Percentiles rank a stretch among this genome's conserved stretches.
These are phyloP conservation scores for Tragelaphus scriptus DNA, from an alignment of 2,113 vertebrate genomes.

Conservation along the genomic window DNA sequence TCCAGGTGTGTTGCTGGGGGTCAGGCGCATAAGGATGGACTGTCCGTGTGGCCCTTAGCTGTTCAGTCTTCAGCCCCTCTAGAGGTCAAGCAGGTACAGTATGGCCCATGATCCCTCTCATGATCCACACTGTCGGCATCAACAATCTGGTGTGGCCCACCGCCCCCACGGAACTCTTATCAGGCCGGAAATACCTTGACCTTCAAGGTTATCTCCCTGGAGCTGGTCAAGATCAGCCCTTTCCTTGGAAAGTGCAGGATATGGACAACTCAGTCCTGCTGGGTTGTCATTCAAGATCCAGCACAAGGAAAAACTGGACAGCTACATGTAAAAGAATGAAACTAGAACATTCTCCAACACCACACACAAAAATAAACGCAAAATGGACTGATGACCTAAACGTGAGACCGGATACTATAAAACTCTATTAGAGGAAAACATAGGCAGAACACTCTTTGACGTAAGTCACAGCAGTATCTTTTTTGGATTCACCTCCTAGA, in stretches of 20 bases:
- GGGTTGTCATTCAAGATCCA: not conserved
- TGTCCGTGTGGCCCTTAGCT: not conserved
- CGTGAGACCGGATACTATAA: not conserved
- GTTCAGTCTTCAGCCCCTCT: not conserved
- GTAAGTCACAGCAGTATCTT: not conserved
- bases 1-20: not conserved
- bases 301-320: not conserved
- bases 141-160: not conserved
- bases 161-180: not conserved
- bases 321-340: not conserved
- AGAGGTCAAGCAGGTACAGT: not conserved
- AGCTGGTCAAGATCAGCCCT: not conserved
- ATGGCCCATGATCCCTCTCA: not conserved
- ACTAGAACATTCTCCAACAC: not conserved
- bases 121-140: not conserved
- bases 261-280: not conserved
- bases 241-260: not conserved
- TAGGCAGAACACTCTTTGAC: not conserved
- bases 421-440: not conserved
- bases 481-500: not conserved
- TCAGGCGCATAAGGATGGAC: not conserved
- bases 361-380: not conserved
- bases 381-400: not conserved
- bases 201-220: not conserved
- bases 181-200: not conserved